These are phyloP conservation scores for Sinocyclocheilus rhinocerous DNA, from an alignment of 2,113 vertebrate genomes.

Conservation along the genomic window DNA sequence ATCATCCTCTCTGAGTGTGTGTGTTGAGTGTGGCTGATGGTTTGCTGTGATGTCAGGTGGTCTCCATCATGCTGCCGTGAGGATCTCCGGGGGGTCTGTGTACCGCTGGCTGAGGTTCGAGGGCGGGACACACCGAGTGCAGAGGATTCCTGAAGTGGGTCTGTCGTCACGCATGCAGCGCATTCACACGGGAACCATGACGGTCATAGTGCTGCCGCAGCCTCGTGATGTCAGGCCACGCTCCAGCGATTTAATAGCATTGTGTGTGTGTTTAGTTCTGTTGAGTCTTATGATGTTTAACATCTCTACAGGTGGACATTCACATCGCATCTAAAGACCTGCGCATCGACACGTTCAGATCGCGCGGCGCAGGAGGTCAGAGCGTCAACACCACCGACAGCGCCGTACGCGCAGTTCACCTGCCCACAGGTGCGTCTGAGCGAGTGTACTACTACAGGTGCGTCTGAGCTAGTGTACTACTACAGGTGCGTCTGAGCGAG, in stretches of 20 bases:
- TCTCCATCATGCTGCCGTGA: constrained; percentile 89
- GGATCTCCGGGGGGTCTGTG: constrained; percentile 82
- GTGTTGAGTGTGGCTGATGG: neutral
- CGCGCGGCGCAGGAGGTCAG: constrained; percentile 90
- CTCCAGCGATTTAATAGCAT: neutral
- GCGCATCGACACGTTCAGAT: constrained; percentile 89
- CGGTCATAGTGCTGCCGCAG: constrained; percentile 89
- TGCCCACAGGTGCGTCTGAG: constrained; percentile 83
- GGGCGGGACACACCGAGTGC: constrained; percentile 91
- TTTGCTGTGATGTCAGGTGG: constrained; percentile 75
- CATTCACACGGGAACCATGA: constrained; percentile 95
- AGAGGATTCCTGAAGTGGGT: constrained; percentile 90
- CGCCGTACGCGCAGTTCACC: constrained; percentile 87
- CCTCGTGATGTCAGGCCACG: constrained; percentile 79
- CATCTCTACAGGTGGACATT: constrained; percentile 80
- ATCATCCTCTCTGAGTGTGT: too few species aligned
- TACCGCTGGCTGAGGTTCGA: constrained; percentile 88
- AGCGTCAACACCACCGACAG: constrained; percentile 95
- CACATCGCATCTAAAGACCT: constrained; percentile 86
- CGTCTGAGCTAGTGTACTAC: too few species aligned
- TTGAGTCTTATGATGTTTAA: neutral
- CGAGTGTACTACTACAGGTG: too few species aligned
- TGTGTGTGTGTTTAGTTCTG: neutral
- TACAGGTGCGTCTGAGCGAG: too few species aligned
- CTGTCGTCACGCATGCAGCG: constrained; percentile 94